Base-by-base conservation (phyloP, 2,797 vertebrate genomes). In the Myotis pilosus region DNA sequence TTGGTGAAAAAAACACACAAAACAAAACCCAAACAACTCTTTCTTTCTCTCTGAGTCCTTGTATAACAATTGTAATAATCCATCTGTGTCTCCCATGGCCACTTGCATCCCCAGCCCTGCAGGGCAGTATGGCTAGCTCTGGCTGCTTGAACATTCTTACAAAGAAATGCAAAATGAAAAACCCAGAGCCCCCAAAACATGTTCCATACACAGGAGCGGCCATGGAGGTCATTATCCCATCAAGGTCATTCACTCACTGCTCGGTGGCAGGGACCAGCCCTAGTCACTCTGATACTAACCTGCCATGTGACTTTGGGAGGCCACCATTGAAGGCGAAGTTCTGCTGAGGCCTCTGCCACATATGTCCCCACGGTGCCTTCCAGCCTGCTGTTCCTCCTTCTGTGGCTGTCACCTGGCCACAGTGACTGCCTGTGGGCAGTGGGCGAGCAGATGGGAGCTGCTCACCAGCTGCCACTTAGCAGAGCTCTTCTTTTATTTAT, bases 41-140 rank as follows among this genome's bases (percentile, higher is more conserved):
- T 80, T 74, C 55, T 89, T 75, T 83, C 22, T 84, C 44, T 92
- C 38, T 53, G 53, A 83, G 28, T 87, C 79, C 11, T 87, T 93
- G n/a, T 69, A 1, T 41, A 64, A 75, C 57, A 38, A 17, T 36
- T 49, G 64, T 47, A 53, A 87, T 69, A 30, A 3, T 86, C 9
- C 38, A 83, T 38, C 9, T 30, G 25, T 79, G 15, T 72, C 13
- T 49, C 19, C 5, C 22, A 66, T 36, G 36, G 33, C 3, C 5
- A 4, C 5, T 38, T 6, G 11, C 23, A 69, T 8, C 20, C 47
- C 5, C 7, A 51, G 5, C 8, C 13, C 62, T 33, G 22, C 36
- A 30, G n/a, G 33, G 33, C 53, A 62, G 36, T 88, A 23, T 20
- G 13, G 25, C 22, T 57, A 28, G 60, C 44, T 69, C 36, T 66